Evolutionary conservation across 2,797 vertebrate species (phyloP), one percentile per base, ranked within the genome.

Genomic region (Chlorospingus semifuscus): DNA sequence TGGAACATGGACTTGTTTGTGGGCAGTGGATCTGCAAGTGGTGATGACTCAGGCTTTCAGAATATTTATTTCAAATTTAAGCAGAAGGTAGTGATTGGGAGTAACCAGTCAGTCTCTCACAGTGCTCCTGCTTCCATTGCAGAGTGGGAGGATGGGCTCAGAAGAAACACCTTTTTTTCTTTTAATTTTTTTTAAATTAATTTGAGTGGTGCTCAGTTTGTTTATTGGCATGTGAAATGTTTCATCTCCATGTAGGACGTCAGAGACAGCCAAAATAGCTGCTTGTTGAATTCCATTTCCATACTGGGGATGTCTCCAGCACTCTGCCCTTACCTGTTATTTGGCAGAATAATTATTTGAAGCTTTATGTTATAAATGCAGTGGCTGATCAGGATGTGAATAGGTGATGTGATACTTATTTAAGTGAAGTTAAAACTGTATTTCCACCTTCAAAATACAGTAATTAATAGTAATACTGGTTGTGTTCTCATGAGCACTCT

Each of bases 91-190:
- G 32, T 57, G 12, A 27, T 41, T 52, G 49, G 13, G 29, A 10
- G 6, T 61, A 59, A 64, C 30, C 15, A 46, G 0, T 65, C 13
- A 36, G 17, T 47, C 10, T 76, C 0, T 76, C 0, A 0, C 5
- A 13, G 23, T 55, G 15, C 5, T 86, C 2, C 53, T 87, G 29
- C 50, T 65, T 44, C 22, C 53, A 19, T 14, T 92, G 55, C n/a
- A 66, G 60, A 50, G 41, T 50, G 22, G 18, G 52, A 66, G 22
- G 22, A 37, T 27, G 8, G 22, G 56, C 27, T 49, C 15, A 93
- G 50, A 66, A 77, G 8, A 74, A 53, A 30, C 2, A 32, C 6
- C 1, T 57, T 24, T 61, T 41, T 15, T 21, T 12, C 7, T 16
- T 19, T 30, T 9, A 3, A 6, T 3, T 3, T 77, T 70, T 83